phyloP scores from a whole-genome alignment of 2,113 vertebrate genomes.

The Dipodomys stephensi region DNA sequence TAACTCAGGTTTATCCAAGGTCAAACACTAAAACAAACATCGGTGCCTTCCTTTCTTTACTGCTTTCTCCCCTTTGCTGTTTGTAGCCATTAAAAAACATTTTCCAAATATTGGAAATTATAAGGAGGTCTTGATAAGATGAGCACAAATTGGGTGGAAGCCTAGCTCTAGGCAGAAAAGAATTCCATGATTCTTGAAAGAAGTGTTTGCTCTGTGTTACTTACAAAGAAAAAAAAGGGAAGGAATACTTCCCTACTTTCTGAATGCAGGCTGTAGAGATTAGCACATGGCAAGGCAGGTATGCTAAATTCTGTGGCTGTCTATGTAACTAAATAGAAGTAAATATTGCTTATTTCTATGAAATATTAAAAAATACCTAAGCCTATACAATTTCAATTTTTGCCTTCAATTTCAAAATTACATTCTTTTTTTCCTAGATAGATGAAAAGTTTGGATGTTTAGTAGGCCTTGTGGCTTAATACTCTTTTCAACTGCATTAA shows the following conservation, averaged over 20 bases:
- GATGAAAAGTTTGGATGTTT: background rate
- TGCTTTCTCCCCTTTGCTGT: background rate
- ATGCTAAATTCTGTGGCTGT: background rate
- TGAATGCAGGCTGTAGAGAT: background rate
- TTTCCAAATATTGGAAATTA: conserved; percentile 21
- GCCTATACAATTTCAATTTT: conserved; percentile 18
- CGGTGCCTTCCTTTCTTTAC: background rate
- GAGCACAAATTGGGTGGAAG: background rate
- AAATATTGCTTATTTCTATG: background rate
- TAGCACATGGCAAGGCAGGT: background rate
- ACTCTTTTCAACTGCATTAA: background rate
- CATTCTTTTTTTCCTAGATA: conserved; percentile 3
- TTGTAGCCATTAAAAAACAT: background rate
- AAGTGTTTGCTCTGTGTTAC: background rate
- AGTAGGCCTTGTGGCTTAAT: background rate
- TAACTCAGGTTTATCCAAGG: background rate
- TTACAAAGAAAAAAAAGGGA: background rate
- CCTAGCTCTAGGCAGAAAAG: conserved; percentile 4
- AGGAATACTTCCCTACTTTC: background rate
- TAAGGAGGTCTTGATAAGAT: background rate
- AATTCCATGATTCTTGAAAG: background rate
- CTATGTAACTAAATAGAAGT: background rate
- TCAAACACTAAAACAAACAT: background rate
- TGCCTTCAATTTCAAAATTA: conserved; percentile 39
- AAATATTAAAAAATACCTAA: background rate